phyloP scores from a whole-genome alignment of 2,888 invertebrate species.

The Macroteleia sp. region DNA sequence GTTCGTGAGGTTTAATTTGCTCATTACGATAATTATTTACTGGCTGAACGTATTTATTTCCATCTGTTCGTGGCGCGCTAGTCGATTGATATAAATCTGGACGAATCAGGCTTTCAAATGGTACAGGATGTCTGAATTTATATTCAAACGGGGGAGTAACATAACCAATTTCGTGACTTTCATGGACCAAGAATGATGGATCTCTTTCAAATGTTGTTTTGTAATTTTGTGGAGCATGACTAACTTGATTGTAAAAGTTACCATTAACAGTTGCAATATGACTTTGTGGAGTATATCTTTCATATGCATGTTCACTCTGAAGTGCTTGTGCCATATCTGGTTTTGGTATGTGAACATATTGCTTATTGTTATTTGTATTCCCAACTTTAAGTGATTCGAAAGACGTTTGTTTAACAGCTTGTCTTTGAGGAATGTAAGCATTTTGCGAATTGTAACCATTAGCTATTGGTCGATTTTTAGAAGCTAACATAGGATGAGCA shows the following conservation, averaged over 20 bases:
- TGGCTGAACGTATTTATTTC: slow-evolving; percentile 67
- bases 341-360: slow-evolving; percentile 71
- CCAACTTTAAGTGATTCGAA: slow-evolving; percentile 74
- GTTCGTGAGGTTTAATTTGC: slow-evolving; percentile 41
- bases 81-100: slow-evolving; percentile 71
- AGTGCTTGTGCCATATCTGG: slow-evolving; percentile 50
- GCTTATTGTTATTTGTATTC: slow-evolving; percentile 58
- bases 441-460: slow-evolving; percentile 62
- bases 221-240: slow-evolving; percentile 73
- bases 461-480: slow-evolving; percentile 70
- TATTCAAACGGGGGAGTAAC: slow-evolving; percentile 74
- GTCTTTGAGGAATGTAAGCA: slow-evolving; percentile 67
- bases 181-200: slow-evolving; percentile 78
- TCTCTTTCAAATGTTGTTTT: slow-evolving; percentile 76
- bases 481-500: slow-evolving; percentile 55
- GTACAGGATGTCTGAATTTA: slow-evolving; percentile 76
- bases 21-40: slow-evolving; percentile 50
- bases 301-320: slow-evolving; percentile 63
- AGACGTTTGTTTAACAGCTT: slow-evolving; percentile 65
- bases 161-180: slow-evolving; percentile 80
- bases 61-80: slow-evolving; percentile 52
- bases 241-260: slow-evolving; percentile 76
- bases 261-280: slow-evolving; percentile 43
- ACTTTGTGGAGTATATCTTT: slow-evolving; percentile 68
- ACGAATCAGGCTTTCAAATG: slow-evolving; percentile 73